phyloP scores from a whole-genome alignment of 1,140 invertebrate genomes.

The Orius insidiosus region DNA sequence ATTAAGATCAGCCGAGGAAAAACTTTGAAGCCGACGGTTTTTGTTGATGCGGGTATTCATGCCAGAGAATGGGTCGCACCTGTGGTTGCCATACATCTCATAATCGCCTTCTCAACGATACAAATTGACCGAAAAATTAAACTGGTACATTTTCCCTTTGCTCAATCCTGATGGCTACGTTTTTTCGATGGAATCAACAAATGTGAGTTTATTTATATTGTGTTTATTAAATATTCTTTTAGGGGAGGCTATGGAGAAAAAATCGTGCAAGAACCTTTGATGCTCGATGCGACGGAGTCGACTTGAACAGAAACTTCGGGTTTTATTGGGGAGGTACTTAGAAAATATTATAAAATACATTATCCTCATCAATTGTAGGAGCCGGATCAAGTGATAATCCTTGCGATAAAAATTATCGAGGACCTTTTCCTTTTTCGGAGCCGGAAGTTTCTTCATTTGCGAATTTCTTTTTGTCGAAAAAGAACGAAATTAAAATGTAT shows the following conservation, averaged over 20 bases:
- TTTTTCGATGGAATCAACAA: constrained; percentile 25
- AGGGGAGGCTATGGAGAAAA: constrained; percentile 26
- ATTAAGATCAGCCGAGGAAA: too few species aligned
- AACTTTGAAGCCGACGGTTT: constrained; percentile 31
- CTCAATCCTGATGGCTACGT: constrained; percentile 63
- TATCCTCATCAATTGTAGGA: too few species aligned
- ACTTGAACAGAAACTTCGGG: constrained; percentile 51
- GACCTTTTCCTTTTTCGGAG: constrained; percentile 72
- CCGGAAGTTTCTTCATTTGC: constrained; percentile 65
- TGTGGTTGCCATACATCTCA: constrained; percentile 63
- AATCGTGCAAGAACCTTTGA: constrained; percentile 19
- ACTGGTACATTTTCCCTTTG: constrained; percentile 52
- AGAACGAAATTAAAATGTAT: constrained; percentile 42
- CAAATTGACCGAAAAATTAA: constrained; percentile 39
- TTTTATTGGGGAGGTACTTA: constrained; percentile 52
- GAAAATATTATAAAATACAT: too few species aligned
- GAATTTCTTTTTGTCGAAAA: constrained; percentile 35
- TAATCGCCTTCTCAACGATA: constrained; percentile 57
- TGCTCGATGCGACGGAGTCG: constrained; percentile 36
- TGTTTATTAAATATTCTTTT: constrained; percentile 29
- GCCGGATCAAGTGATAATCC: constrained; percentile 65
- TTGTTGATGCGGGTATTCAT: constrained; percentile 55
- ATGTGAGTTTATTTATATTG: not conserved
- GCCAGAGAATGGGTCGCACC: constrained; percentile 84
- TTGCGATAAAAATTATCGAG: constrained; percentile 80